Percentiles rank a stretch among this genome's conserved stretches.
phyloP scores from a whole-genome alignment of 1,140 invertebrate genomes.

The Drosophila asahinai region DNA sequence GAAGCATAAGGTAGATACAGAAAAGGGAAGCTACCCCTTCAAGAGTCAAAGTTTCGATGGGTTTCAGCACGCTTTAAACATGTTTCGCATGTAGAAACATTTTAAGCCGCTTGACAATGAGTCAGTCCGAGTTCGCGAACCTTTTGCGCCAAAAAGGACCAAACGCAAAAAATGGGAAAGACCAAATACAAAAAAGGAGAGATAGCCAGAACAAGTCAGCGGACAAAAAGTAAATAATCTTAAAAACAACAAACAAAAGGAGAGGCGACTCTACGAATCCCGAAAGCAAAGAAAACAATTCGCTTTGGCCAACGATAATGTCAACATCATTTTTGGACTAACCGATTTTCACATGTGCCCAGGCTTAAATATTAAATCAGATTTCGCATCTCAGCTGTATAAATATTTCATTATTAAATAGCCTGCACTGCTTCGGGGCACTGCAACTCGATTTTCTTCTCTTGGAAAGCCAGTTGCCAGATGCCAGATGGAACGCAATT shows the following conservation, averaged over 20 bases:
- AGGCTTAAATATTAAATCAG: slow-evolving; percentile 46
- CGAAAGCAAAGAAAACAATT: slow-evolving; percentile 35
- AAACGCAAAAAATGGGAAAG: slow-evolving; percentile 8
- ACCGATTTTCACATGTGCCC: slow-evolving; percentile 13
- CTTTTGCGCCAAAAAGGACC: slow-evolving; percentile 28
- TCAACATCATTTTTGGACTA: slow-evolving; percentile 25
- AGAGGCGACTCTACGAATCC: neutral
- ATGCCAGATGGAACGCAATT: slow-evolving; percentile 28
- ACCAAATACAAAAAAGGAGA: slow-evolving; percentile 18
- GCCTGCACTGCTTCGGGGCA: slow-evolving; percentile 13
- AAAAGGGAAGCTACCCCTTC: neutral
- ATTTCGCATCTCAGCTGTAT: slow-evolving; percentile 42
- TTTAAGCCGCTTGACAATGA: slow-evolving; percentile 51
- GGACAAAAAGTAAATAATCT: slow-evolving; percentile 40
- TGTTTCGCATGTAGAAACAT: slow-evolving; percentile 33
- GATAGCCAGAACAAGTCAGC: slow-evolving; percentile 5
- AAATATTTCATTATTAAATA: slow-evolving; percentile 54
- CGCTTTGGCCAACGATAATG: slow-evolving; percentile 21
- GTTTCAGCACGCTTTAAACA: slow-evolving; percentile 40
- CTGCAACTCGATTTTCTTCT: neutral
- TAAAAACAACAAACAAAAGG: slow-evolving; percentile 21
- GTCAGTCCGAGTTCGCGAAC: slow-evolving; percentile 28
- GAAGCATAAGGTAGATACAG: slow-evolving; percentile 8
- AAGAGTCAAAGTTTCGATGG: slow-evolving; percentile 26
- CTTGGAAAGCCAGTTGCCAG: neutral